Percentiles rank a stretch among this genome's conserved stretches.
Conservation (phyloP, 2,888 invertebrate species). For the Megalurothrips usitatus region DNA sequence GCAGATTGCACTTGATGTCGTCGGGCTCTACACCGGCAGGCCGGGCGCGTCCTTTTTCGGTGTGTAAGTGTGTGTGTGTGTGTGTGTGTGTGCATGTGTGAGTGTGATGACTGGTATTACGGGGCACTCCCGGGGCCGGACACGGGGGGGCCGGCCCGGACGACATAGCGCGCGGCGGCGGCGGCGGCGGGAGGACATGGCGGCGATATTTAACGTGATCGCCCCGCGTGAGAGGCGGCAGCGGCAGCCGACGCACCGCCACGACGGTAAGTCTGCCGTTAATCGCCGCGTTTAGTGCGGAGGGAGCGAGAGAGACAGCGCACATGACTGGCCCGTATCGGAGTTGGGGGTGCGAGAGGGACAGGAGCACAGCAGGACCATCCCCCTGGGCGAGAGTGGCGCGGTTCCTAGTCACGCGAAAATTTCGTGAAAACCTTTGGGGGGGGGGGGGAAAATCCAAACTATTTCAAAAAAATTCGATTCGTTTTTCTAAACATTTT, state of each 20-base stretch:
- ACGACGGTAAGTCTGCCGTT: not conserved
- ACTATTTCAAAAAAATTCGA: no score
- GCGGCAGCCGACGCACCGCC: no score
- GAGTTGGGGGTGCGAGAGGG: not conserved
- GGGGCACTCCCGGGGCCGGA: not conserved
- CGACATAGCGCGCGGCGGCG: not conserved
- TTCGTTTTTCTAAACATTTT: no score
- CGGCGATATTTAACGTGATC: not conserved
- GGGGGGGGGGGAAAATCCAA: no score
- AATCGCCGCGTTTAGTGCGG: not conserved
- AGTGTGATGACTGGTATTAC: not conserved
- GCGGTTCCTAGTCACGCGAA: no score
- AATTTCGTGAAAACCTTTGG: no score
- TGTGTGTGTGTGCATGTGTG: no score
- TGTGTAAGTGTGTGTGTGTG: no score
- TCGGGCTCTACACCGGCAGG: not conserved
- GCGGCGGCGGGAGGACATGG: not conserved
- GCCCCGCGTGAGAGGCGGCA: not conserved
- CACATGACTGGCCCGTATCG: not conserved
- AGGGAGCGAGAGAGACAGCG: not conserved
- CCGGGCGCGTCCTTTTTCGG: not conserved
- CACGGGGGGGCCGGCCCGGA: not conserved
- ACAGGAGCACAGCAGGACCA: not conserved
- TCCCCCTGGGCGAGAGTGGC: no score
- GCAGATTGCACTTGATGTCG: not conserved